Conservation (phyloP, 2,888 invertebrate species). For the Idaea aversata region DNA sequence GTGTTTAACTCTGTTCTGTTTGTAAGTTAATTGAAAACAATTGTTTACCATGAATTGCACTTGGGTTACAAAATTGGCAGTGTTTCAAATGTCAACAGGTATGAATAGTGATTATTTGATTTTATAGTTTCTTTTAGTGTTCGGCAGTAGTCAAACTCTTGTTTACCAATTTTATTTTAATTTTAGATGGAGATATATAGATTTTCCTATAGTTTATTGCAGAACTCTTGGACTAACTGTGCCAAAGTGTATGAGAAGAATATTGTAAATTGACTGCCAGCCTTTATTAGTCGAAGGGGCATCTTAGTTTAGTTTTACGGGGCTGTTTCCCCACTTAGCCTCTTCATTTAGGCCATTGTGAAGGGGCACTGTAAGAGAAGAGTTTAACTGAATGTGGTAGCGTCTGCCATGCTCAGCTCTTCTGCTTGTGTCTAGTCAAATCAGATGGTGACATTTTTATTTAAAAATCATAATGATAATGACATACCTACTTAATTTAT, state of each 20-base stretch:
- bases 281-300: no score
- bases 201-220: not conserved
- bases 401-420: no score
- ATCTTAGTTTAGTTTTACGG: no score
- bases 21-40: slow-evolving; percentile 13
- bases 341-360: no score
- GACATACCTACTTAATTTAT: not conserved
- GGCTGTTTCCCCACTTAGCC: no score
- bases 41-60: slow-evolving; percentile 19
- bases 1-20: not conserved
- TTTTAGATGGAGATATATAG: not conserved
- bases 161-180: not conserved
- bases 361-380: no score
- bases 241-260: no score
- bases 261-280: no score
- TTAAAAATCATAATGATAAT: not conserved
- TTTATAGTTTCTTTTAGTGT: slow-evolving; percentile 15
- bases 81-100: slow-evolving; percentile 50
- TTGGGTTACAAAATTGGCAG: slow-evolving; percentile 43
- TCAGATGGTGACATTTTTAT: not conserved
- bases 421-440: not conserved
- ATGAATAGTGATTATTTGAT: slow-evolving; percentile 17
- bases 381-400: no score
- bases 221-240: not conserved
- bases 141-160: slow-evolving; percentile 5